Evolutionary conservation across 2,797 vertebrate species (phyloP), one percentile per base, ranked within the genome.

Genomic region (Denticeps clupeoides): DNA sequence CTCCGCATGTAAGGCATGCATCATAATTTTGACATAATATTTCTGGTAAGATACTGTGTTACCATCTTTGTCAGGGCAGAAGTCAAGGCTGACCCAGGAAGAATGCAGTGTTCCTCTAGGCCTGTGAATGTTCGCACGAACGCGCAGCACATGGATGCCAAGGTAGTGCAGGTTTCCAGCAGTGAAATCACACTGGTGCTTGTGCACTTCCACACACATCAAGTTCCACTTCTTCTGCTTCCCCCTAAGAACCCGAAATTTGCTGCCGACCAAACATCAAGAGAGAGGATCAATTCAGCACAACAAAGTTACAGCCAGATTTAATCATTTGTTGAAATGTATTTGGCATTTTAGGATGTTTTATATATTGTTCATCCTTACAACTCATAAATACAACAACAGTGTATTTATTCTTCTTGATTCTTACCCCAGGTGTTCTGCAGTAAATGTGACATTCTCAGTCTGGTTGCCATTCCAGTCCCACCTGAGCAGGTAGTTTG

Each of bases 401-500:
- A n/a, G 28, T 31, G 28, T 29, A 27, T 28, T 27, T 28, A 27
- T 28, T 27, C 28, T 27, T 28, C 27, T 28, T 28, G 31, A 28
- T 16, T 26, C 75, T 74, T 56, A 83, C 81, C 47, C 6, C 0
- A 74, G 5, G 32, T 65, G 80, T 35, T 82, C 51, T 3, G 56
- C 50, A 5, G 74, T 75, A 64, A 82, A 83, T 40, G 56, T 69
- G 15, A 69, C 69, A 1, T 1, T 9, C 11, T 3, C 18, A 3
- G 52, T 22, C 0, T 29, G 1, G 1, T 5, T 35, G 12, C 15
- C 48, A 26, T 59, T 25, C 66, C 70, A 75, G 26, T 55, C 53
- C 81, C 81, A 83, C 18, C 1, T 55, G 48, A 83, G 40, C 0
- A 49, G 49, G 48, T 79, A 83, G 10, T 73, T 52, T 28, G 74